Evolutionary conservation across 2,113 vertebrate species (phyloP).

Genomic region (Lynx canadensis): DNA sequence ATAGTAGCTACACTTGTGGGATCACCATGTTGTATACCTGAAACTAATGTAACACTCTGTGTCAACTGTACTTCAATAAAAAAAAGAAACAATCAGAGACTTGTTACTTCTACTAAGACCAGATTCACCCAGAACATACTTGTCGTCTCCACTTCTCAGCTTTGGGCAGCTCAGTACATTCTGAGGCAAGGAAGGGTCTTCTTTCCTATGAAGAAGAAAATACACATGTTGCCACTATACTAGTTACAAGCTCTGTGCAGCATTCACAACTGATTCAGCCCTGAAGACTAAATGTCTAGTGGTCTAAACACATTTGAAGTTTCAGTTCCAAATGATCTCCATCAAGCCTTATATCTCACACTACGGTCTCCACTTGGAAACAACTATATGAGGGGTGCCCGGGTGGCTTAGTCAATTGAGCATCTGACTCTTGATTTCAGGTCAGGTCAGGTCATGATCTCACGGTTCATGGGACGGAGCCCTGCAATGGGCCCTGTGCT

Average conservation of each 20-base stretch:
- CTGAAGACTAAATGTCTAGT: not conserved
- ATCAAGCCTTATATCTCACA: not conserved
- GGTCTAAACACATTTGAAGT: not conserved
- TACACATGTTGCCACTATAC: accelerated
- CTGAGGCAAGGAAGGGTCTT: conserved; percentile 96
- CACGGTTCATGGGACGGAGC: too few relatives aligned
- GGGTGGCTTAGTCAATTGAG: too few relatives aligned
- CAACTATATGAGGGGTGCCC: not conserved
- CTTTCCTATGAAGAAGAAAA: conserved; percentile 88
- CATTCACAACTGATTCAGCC: not conserved
- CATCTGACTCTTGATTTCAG: too few relatives aligned
- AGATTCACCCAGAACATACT: conserved; percentile 80
- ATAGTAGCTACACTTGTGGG: not conserved
- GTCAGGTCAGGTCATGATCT: too few relatives aligned
- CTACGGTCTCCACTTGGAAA: not conserved
- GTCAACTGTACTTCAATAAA: not conserved
- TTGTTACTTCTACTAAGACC: not conserved
- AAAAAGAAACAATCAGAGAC: not conserved
- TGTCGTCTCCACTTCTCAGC: conserved; percentile 98
- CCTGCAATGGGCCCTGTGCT: too few relatives aligned
- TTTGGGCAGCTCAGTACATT: conserved; percentile 96
- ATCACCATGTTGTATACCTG: not conserved
- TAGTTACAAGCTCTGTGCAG: not conserved
- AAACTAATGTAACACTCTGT: not conserved
- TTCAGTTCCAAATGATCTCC: not conserved